Percentiles rank a stretch among this genome's conserved stretches.
phyloP scores from a whole-genome alignment of 2,888 invertebrate genomes.

The Cylindroiulus punctatus region DNA sequence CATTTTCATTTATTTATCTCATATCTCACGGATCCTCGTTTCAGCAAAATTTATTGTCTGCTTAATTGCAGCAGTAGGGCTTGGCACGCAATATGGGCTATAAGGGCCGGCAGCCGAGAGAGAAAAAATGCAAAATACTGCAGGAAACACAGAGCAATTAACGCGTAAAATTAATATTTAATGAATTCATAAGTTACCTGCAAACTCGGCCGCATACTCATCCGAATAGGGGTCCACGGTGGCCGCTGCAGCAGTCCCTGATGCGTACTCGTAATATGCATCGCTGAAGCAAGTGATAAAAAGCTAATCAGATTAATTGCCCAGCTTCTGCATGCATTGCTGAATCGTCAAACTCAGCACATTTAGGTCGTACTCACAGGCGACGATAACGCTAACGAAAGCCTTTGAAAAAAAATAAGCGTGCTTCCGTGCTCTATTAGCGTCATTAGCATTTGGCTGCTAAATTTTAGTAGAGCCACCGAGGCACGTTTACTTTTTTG shows the following conservation, averaged over 20 bases:
- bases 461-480: background rate
- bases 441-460: background rate
- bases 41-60: background rate
- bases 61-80: background rate
- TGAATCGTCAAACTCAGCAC: background rate
- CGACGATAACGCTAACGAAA: background rate
- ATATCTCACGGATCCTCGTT: slow-evolving; percentile 8
- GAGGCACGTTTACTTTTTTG: background rate
- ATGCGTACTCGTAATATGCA: slow-evolving; percentile 53
- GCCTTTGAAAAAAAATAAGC: background rate
- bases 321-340: background rate
- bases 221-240: slow-evolving; percentile 47
- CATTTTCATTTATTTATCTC: background rate
- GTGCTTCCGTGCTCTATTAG: background rate
- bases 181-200: slow-evolving; percentile 44
- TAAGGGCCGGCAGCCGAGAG: background rate
- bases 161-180: slow-evolving; percentile 11
- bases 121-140: background rate
- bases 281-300: slow-evolving; percentile 50
- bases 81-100: background rate
- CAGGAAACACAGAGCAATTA: background rate
- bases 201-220: slow-evolving; percentile 52
- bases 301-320: slow-evolving; percentile 36
- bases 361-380: background rate
- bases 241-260: slow-evolving; percentile 33